A percentile compares a stretch with the other conserved stretches of the same genome.
Evolutionary conservation across 1,140 invertebrate genomes (phyloP).

Genomic region (Parasteatoda tepidariorum): DNA sequence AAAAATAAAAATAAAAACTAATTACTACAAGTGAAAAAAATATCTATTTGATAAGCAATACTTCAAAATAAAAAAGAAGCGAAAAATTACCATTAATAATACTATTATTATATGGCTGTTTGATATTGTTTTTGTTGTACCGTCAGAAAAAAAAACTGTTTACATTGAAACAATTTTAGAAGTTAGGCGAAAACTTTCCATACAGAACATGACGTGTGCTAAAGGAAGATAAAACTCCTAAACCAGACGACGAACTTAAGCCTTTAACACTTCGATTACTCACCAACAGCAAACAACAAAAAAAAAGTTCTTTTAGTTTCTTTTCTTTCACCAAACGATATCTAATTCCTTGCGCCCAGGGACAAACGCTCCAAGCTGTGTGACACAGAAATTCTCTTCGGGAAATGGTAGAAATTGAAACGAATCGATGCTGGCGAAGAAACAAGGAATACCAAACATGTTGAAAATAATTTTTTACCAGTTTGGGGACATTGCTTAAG

Average conservation of each 20-base stretch:
- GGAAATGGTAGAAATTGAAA: conserved; percentile 48
- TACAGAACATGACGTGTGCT: conserved; percentile 31
- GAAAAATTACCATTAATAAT: too few relatives aligned
- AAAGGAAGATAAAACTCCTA: conserved; percentile 37
- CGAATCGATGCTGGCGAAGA: conserved; percentile 30
- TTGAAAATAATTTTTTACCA: not conserved
- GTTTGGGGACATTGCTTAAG: not conserved
- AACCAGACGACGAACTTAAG: conserved; percentile 34
- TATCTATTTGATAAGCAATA: too few relatives aligned
- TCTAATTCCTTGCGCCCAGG: conserved; percentile 34
- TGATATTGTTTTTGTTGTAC: too few relatives aligned
- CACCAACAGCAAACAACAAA: conserved; percentile 2
- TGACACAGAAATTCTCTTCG: conserved; percentile 15
- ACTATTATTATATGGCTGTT: too few relatives aligned
- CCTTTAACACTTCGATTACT: conserved; percentile 56
- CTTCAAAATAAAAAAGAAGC: too few relatives aligned
- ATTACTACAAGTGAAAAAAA: too few relatives aligned
- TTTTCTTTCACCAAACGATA: not conserved
- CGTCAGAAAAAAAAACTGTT: too few relatives aligned
- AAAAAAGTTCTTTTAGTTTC: conserved; percentile 7
- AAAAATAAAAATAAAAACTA: too few relatives aligned
- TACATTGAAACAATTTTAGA: too few relatives aligned
- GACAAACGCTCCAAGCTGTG: conserved; percentile 40
- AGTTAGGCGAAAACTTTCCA: conserved; percentile 27
- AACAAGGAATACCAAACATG: conserved; percentile 32